Conservation (phyloP, 2,113 vertebrate species). For the Pheucticus melanocephalus region DNA sequence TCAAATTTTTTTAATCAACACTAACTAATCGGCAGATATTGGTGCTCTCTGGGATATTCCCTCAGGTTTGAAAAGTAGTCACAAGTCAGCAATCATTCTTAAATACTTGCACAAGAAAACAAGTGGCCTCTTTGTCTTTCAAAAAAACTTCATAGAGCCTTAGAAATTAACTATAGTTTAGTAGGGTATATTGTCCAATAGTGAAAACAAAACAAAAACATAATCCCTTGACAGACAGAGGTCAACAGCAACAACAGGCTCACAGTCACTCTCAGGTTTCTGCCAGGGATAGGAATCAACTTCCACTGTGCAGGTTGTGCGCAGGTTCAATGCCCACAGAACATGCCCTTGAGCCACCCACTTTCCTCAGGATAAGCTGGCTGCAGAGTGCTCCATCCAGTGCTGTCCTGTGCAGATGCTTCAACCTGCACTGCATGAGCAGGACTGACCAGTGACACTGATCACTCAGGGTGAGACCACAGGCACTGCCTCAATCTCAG, state of each 20-base stretch:
- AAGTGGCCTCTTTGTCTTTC: not conserved
- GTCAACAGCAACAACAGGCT: not conserved
- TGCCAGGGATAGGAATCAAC: not conserved
- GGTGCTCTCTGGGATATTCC: not conserved
- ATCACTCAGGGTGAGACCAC: not conserved
- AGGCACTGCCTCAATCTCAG: not conserved
- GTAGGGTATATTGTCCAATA: not conserved
- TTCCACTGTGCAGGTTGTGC: not conserved
- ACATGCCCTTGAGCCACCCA: not conserved
- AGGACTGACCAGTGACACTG: not conserved
- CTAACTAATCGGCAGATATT: not conserved
- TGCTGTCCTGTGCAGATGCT: not conserved
- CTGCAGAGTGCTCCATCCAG: not conserved
- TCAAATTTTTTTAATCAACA: not conserved
- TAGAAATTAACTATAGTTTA: not conserved
- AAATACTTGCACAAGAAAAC: not conserved
- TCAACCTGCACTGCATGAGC: not conserved
- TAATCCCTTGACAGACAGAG: not conserved
- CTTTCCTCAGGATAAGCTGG: not conserved
- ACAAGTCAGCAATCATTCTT: not conserved
- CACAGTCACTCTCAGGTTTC: not conserved
- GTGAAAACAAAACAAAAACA: constrained; percentile 11
- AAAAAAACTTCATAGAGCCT: not conserved
- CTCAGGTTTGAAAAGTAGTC: not conserved
- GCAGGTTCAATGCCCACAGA: not conserved